Evolutionary conservation across 2,797 vertebrate genomes (phyloP), one percentile per base, ranked within the genome.

Genomic region (Hylomyscus alleni): DNA sequence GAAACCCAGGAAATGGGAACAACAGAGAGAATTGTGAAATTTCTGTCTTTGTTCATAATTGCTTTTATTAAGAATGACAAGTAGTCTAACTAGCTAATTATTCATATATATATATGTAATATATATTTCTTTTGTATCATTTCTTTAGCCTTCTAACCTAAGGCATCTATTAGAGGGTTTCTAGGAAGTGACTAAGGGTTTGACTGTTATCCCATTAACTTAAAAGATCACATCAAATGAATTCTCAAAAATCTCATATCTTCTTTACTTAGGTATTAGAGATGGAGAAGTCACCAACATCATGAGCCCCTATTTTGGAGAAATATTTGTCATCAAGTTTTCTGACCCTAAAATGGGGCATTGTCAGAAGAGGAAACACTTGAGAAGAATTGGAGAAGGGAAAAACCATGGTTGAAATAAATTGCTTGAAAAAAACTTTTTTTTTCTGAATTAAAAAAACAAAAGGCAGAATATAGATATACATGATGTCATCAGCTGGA

Each of bases 151-250:
- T 99, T 29, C 96, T 99, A 97, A 99, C 99, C 99, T 29, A 99
- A 99, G 96, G 99, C 99, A 73, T 99, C 99, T 93, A 99, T 99
- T 96, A 99, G 99, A 81, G 99, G 99, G 98, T 99, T 99, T 97
- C 99, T 99, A 97, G 99, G 99, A 96, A 99, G 99, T 10, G 99
- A 99, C 89, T 99, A 99, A 56, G 99, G 99, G 99, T 99, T 99
- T 97, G 99, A 99, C 85, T 99, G 99, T 99, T 99, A 2, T 97
- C 98, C 54, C 99, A 99, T 91, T 99, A 99, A 93, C 99, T 99
- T 98, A 99, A 99, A 97, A 98, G 95, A 96, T 98, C 99, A 96
- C 99, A 99, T 85, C 98, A 97, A 97, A 98, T 99, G 95, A 98
- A 98, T 82, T 99, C 99, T 0, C 99, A 99, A 99, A 99, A 98